phyloP scores from a whole-genome alignment of 2,888 invertebrate species.

The Lampropteryx suffumata region DNA sequence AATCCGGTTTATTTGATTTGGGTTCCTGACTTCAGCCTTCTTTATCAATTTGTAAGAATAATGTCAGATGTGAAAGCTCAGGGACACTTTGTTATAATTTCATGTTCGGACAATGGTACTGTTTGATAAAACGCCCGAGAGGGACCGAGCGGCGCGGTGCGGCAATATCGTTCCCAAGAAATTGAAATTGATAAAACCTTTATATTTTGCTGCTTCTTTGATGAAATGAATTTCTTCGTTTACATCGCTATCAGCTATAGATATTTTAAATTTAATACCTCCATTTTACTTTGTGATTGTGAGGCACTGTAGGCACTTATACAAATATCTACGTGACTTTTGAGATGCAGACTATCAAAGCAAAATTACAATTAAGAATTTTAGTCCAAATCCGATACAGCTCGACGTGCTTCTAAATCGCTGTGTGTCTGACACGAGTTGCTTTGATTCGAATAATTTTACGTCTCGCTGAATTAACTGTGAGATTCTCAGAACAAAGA shows the following conservation, averaged over 20 bases:
- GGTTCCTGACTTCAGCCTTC: slow-evolving; percentile 69
- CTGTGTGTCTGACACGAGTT: slow-evolving; percentile 58
- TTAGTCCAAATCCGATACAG: slow-evolving; percentile 46
- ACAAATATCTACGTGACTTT: slow-evolving; percentile 52
- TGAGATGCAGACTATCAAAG: slow-evolving; percentile 46
- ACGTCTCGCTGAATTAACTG: slow-evolving; percentile 62
- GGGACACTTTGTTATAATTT: slow-evolving; percentile 37
- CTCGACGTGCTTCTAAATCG: slow-evolving; percentile 41
- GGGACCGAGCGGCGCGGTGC: slow-evolving; percentile 11
- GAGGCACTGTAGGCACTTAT: slow-evolving; percentile 27
- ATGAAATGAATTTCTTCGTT: slow-evolving; percentile 25
- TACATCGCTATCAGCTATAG: slow-evolving; percentile 15
- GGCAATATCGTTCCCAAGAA: slow-evolving; percentile 26
- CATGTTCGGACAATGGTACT: slow-evolving; percentile 32
- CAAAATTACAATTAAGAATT: slow-evolving; percentile 42
- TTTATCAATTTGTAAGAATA: slow-evolving; percentile 68
- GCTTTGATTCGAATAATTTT: slow-evolving; percentile 68
- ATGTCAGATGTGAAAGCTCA: slow-evolving; percentile 48
- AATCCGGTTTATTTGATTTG: slow-evolving; percentile 81
- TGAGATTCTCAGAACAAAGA: slow-evolving; percentile 61
- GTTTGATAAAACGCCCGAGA: slow-evolving; percentile 30
- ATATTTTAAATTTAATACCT: slow-evolving; percentile 22
- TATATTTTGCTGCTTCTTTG: slow-evolving; percentile 27
- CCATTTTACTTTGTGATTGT: slow-evolving; percentile 35
- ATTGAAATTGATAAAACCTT: slow-evolving; percentile 35